phyloP scores from a whole-genome alignment of 2,113 vertebrate genomes.

The Amphiprion ocellaris region DNA sequence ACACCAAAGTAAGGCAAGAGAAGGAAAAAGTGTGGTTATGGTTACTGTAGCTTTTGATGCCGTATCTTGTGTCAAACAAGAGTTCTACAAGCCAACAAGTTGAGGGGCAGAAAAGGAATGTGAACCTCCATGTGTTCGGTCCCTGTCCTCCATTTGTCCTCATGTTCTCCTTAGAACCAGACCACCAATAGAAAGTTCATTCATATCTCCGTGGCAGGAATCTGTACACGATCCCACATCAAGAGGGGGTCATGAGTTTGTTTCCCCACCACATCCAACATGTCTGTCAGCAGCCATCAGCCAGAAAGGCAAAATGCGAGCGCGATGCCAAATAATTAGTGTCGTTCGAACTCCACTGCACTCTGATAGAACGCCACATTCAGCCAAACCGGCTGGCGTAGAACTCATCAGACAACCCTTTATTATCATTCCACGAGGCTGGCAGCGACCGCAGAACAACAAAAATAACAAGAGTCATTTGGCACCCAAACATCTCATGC shows the following conservation, averaged over 20 bases:
- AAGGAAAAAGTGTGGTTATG: constrained; percentile 26
- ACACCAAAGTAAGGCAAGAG: constrained; percentile 27
- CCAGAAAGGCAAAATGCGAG: constrained; percentile 35
- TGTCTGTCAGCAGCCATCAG: constrained; percentile 29
- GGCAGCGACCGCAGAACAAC: constrained; percentile 53
- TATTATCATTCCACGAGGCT: constrained; percentile 50
- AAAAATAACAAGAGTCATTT: constrained; percentile 66
- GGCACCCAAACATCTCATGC: constrained; percentile 55
- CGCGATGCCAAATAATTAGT: constrained; percentile 42
- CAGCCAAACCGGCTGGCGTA: neutral
- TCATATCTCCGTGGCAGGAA: constrained; percentile 2
- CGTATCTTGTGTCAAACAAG: constrained; percentile 14
- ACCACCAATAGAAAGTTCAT: constrained; percentile 24
- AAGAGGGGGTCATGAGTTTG: constrained; percentile 36
- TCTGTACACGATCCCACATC: constrained; percentile 36
- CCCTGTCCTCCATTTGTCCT: constrained; percentile 36
- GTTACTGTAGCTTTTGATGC: constrained; percentile 44
- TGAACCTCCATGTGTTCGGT: neutral
- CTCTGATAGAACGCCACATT: constrained; percentile 18
- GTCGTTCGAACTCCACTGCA: neutral
- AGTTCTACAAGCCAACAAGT: neutral
- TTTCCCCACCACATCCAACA: constrained; percentile 6
- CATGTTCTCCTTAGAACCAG: constrained; percentile 27
- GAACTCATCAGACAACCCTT: constrained; percentile 36
- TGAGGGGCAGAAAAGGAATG: no score